These are phyloP conservation scores for Drosophila albomicans DNA, from an alignment of 1,140 invertebrate genomes.

Conservation along the genomic window DNA sequence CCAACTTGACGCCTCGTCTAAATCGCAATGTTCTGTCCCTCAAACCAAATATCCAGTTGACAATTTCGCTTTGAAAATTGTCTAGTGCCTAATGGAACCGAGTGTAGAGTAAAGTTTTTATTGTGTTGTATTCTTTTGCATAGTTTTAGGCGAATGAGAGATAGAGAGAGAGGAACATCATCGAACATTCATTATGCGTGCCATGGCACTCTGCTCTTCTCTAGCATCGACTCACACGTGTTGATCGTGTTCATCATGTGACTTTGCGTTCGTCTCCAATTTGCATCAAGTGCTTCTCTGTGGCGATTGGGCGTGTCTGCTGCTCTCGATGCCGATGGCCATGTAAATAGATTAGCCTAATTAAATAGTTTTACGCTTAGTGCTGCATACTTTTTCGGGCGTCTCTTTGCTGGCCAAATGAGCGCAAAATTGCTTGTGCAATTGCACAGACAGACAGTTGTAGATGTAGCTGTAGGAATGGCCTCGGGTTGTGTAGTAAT, in stretches of 20 bases:
- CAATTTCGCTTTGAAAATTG: conserved; percentile 38
- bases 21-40: conserved; percentile 16
- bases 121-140: conserved; percentile 37
- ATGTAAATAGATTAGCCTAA: conserved; percentile 69
- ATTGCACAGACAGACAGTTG: conserved; percentile 28
- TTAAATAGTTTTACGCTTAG: conserved; percentile 61
- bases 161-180: background rate
- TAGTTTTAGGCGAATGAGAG: conserved; percentile 17
- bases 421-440: conserved; percentile 44
- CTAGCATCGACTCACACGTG: background rate
- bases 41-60: conserved; percentile 30
- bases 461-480: background rate
- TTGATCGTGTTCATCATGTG: background rate
- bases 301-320: conserved; percentile 6
- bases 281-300: conserved; percentile 8
- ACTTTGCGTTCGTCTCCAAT: background rate
- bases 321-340: conserved; percentile 14
- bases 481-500: conserved; percentile 38
- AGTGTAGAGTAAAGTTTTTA: conserved; percentile 18
- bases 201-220: background rate
- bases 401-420: conserved; percentile 30
- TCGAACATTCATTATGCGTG: background rate
- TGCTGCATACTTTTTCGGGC: conserved; percentile 32
- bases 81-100: conserved; percentile 28
- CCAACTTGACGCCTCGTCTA: conserved; percentile 9